Percentiles rank a stretch among this genome's conserved stretches.
Evolutionary conservation across 2,888 invertebrate genomes (phyloP).

Genomic region (Phortica magna): DNA sequence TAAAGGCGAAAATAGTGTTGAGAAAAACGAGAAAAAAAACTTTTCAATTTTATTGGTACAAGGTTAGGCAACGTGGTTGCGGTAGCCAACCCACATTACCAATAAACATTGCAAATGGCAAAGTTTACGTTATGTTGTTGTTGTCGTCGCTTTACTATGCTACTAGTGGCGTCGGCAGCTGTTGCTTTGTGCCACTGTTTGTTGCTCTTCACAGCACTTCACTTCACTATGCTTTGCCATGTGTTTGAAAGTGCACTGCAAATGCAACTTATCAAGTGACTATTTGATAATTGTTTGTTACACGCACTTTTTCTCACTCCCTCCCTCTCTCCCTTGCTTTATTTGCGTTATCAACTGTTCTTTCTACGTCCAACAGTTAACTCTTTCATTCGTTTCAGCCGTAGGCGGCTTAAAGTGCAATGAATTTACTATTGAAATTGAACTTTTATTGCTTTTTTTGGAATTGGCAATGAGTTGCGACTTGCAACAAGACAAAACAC

Average conservation of each 20-base stretch:
- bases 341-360: not conserved
- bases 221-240: not conserved
- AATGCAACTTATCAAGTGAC: conserved; percentile 19
- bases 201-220: not conserved
- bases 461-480: conserved; percentile 16
- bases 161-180: conserved; percentile 4
- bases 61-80: conserved; percentile 48
- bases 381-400: not conserved
- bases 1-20: conserved; percentile 2
- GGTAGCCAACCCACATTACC: not conserved
- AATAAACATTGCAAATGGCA: conserved; percentile 46
- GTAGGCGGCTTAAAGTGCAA: conserved; percentile 43
- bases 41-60: conserved; percentile 60
- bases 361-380: not conserved
- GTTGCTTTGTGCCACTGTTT: conserved; percentile 8
- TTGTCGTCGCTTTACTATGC: conserved; percentile 2
- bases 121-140: conserved; percentile 50
- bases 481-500: not conserved
- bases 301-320: not conserved
- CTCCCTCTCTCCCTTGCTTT: not conserved
- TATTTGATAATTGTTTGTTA: not conserved
- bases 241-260: not conserved
- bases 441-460: conserved; percentile 35
- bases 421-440: conserved; percentile 47
- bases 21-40: conserved; percentile 19